phyloP scores from a whole-genome alignment of 53 echinoderm and acorn worm species.

The Zoroaster sp. region DNA sequence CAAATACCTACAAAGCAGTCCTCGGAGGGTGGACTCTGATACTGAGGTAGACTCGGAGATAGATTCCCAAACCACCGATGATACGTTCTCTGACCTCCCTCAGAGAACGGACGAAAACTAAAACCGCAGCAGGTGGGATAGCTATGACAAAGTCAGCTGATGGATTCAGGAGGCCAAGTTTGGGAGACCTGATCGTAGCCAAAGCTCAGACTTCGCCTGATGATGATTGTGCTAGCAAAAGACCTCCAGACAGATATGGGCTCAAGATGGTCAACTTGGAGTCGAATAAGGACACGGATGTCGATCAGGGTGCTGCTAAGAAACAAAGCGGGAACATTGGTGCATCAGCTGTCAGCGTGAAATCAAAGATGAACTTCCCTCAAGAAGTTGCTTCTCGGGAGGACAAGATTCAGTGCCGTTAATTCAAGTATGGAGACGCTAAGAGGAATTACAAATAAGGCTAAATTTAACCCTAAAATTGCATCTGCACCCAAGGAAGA shows the following conservation, averaged over 20 bases:
- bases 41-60: conserved; percentile 37
- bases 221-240: neutral
- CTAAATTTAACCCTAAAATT: conserved; percentile 23
- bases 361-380: neutral
- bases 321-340: neutral
- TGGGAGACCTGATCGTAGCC: conserved; percentile 77
- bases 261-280: neutral
- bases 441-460: conserved; percentile 36
- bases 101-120: neutral
- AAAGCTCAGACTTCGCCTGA: conserved; percentile 54
- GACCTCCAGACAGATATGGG: neutral
- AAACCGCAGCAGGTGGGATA: conserved; percentile 3
- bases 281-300: neutral
- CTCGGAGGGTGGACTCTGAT: conserved; percentile 7
- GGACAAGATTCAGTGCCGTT: conserved; percentile 39
- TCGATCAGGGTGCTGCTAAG: neutral
- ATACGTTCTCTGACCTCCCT: conserved; percentile 24
- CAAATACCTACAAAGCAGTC: conserved; percentile 26
- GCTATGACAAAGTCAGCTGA: neutral
- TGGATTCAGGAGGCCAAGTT: conserved; percentile 59
- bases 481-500: neutral
- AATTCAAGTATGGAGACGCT: conserved; percentile 33
- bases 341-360: neutral
- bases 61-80: conserved; percentile 33
- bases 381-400: neutral